phyloP scores from a whole-genome alignment of 2,113 vertebrate genomes.

The Hystrix brachyura region DNA sequence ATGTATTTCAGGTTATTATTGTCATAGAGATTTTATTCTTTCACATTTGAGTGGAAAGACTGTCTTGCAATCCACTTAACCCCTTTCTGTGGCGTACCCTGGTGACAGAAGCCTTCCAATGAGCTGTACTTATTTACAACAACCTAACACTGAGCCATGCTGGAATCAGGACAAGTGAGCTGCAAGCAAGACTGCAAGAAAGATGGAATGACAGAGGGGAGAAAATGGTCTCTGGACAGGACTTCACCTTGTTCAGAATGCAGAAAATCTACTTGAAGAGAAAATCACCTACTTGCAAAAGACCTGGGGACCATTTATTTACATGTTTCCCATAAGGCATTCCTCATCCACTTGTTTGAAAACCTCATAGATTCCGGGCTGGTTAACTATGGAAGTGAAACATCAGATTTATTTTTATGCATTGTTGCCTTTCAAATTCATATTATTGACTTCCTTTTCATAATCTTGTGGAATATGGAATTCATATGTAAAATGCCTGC shows the following conservation, averaged over 20 bases:
- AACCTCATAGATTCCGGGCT: background rate
- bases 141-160: background rate
- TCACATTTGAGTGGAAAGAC: background rate
- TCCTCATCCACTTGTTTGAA: background rate
- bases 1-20: background rate
- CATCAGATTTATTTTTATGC: background rate
- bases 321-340: background rate
- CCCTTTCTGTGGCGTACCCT: background rate
- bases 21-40: background rate
- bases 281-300: accelerated
- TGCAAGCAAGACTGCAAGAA: background rate
- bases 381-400: background rate
- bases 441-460: conserved; percentile 13
- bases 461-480: background rate
- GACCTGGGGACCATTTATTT: background rate
- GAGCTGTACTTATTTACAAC: too few species aligned
- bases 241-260: background rate
- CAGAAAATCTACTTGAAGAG: background rate
- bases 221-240: background rate
- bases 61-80: too few species aligned
- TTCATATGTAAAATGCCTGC: conserved; percentile 9
- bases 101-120: accelerated
- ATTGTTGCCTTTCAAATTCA: background rate
- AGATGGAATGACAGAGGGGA: background rate
- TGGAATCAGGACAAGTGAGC: accelerated